Percentiles rank a stretch among this genome's conserved stretches.
Conservation (phyloP, 1,140 invertebrate genomes). For the Lepeophtheirus salmonis region DNA sequence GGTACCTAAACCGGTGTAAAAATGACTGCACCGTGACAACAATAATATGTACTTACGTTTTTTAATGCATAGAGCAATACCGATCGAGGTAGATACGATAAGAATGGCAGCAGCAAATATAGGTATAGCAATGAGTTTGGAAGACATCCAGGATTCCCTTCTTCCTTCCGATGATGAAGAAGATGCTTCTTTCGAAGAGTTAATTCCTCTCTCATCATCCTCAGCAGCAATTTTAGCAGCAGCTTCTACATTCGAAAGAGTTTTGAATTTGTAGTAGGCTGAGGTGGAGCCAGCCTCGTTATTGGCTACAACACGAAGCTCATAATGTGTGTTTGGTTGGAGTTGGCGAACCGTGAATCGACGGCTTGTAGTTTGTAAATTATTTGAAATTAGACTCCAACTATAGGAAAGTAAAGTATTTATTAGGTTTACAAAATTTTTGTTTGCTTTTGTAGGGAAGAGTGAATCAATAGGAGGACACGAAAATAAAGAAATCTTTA, state of each 20-base stretch:
- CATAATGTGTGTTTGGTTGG: background rate
- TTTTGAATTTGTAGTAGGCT: background rate
- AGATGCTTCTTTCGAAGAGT: background rate
- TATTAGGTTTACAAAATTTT: no score
- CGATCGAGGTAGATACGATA: background rate
- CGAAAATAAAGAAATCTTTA: no score
- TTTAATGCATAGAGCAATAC: background rate
- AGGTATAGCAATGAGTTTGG: background rate
- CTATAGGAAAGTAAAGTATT: no score
- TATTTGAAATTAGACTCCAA: background rate
- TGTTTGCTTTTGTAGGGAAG: no score
- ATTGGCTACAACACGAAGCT: background rate
- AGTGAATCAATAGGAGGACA: no score
- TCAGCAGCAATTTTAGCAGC: background rate
- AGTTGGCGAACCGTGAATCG: background rate
- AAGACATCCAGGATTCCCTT: background rate
- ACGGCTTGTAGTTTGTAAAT: background rate
- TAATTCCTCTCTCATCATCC: background rate
- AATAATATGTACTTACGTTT: background rate
- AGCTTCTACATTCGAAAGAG: background rate
- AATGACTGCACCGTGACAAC: no score
- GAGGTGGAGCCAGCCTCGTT: background rate
- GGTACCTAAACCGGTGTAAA: no score
- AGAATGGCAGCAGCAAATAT: background rate
- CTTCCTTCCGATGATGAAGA: background rate